These are phyloP conservation scores for Thaumetopoea pityocampa DNA, from an alignment of 1,140 invertebrate species.

Conservation along the genomic window DNA sequence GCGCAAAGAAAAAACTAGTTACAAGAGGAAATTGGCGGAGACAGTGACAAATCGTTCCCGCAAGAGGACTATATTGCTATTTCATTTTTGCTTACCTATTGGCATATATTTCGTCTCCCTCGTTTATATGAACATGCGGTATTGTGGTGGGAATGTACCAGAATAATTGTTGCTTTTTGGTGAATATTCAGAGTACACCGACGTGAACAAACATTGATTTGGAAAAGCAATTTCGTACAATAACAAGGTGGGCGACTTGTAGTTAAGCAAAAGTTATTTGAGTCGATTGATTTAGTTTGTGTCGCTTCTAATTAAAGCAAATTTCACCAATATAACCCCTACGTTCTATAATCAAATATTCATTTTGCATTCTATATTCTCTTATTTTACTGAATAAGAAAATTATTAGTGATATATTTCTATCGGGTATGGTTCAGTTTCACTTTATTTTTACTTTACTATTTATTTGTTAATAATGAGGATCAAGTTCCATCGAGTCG, in stretches of 20 bases:
- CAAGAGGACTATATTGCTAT: conserved; percentile 47
- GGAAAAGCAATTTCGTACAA: conserved; percentile 15
- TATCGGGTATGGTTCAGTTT: too few relatives aligned
- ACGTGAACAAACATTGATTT: conserved; percentile 9
- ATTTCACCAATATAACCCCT: too few relatives aligned
- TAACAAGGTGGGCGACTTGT: conserved; percentile 4
- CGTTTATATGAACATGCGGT: conserved; percentile 20
- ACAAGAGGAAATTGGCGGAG: conserved; percentile 71
- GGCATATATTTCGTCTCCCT: conserved; percentile 21
- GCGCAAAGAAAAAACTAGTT: conserved; percentile 72
- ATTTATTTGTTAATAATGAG: too few relatives aligned
- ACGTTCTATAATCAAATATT: too few relatives aligned
- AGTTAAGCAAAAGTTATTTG: background rate
- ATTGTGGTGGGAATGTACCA: conserved; percentile 27
- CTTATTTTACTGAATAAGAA: too few relatives aligned
- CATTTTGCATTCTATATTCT: too few relatives aligned
- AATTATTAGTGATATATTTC: too few relatives aligned
- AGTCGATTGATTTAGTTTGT: too few relatives aligned
- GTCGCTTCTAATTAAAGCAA: conserved; percentile 4
- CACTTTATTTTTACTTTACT: too few relatives aligned
- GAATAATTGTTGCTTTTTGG: conserved; percentile 32
- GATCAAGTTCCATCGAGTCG: too few relatives aligned
- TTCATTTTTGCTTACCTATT: conserved; percentile 34
- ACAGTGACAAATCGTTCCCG: conserved; percentile 71
- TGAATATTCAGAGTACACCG: conserved; percentile 9